Conservation (phyloP, 2,113 vertebrate genomes). For the Hydropotes inermis region DNA sequence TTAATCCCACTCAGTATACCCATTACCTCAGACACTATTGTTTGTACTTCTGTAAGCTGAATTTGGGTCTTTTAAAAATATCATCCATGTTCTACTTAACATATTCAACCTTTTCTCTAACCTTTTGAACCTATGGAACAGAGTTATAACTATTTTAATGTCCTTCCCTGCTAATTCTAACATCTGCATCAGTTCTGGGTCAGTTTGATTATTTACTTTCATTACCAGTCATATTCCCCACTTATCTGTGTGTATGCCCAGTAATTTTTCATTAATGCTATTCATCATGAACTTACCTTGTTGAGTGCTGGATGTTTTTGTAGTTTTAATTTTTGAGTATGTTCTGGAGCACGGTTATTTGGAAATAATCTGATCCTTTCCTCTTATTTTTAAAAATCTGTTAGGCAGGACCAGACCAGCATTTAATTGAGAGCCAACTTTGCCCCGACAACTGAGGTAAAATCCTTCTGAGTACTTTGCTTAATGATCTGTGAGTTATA, state of each 20-base stretch:
- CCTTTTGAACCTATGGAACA: background rate
- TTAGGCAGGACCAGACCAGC: background rate
- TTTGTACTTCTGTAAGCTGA: background rate
- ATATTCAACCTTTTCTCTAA: background rate
- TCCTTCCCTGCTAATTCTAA: background rate
- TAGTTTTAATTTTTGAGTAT: background rate
- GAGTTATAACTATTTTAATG: background rate
- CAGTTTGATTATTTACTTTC: background rate
- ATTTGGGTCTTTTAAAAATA: background rate
- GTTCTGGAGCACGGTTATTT: background rate
- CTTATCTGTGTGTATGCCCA: background rate
- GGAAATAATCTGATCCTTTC: background rate
- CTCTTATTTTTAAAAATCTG: background rate
- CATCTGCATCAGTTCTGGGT: background rate
- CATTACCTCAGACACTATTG: background rate
- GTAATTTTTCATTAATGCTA: background rate
- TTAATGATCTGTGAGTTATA: background rate
- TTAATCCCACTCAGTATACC: background rate
- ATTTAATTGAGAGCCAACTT: background rate
- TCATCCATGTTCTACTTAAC: background rate
- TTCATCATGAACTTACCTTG: constrained; percentile 5
- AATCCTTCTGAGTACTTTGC: background rate
- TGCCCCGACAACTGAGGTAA: background rate
- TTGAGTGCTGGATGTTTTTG: background rate
- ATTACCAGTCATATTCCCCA: background rate